Base-by-base conservation (phyloP, 2,888 invertebrate species). In the Synergus gifuensis region DNA sequence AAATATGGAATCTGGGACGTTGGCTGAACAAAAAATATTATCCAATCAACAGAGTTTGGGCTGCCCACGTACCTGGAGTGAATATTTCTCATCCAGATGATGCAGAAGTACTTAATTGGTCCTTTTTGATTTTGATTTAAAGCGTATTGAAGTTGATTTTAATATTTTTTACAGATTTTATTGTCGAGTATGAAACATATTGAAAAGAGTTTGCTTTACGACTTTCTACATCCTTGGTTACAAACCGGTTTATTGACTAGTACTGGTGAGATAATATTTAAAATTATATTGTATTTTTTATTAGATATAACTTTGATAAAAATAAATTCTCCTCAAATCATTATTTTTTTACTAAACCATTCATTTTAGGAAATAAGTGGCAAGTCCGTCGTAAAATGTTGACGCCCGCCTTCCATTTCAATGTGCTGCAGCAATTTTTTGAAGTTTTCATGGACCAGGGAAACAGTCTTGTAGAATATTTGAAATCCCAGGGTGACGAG, bases 361-460 rank as follows among this genome's bases (percentile, higher is more conserved):
- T 49, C 8, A 54, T n/a, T 73, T n/a, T 14, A 78, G 80, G 80
- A 1, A 60, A 11, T 0, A 80, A 80, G 16, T 80, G 80, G 80
- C 69, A 80, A 40, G 18, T 49, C 18, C 62, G 80, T 16, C 60
- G 80, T 4, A 80, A 78, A 58, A 78, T 80, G 49, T 73, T 80
- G 4, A 79, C 79, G 9, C 67, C 79, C 1, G 77, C 79, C 12
- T 79, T 79, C 36, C 77, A 80, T 9, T 80, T 78, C 49, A 49
- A 44, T 28, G 93, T 95, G 67, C 88, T 95, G 11, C 92, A 93
- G 54, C 87, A 91, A 62, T 93, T 93, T 83, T 78, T 88, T 22
- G 85, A 87, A 0, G 88, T 92, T 18, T 90, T 94, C 12, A 88
- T 92, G 66, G 93, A 93, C 66, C 93, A 94, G 58, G 89, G 92